Evolutionary conservation across 1,140 invertebrate genomes (phyloP), one percentile per base, ranked within the genome.

Genomic region (Temnothorax longispinosus): DNA sequence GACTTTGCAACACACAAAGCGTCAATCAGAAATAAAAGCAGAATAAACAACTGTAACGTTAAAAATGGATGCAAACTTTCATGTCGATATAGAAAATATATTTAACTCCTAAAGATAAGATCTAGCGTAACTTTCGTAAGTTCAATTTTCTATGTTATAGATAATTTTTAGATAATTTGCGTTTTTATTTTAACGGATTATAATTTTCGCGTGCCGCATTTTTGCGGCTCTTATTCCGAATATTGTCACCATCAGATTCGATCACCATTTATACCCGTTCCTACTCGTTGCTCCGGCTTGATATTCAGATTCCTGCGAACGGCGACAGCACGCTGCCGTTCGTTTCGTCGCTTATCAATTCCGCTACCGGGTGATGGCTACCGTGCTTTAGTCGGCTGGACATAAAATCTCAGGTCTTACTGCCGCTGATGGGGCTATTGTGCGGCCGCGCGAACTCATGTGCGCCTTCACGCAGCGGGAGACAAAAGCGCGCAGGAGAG

Each of bases 271-370:
- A 11, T 62, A 7, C 2, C n/a, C 27, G 15, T n/a, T 32, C 13
- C n/a, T 44, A 21, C 35, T 21, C 41, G 38, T 7, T 44, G 11
- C n/a, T 60, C 2, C n/a, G 13, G 13, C 27, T 13, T 50, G 64
- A 56, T 38, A 81, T 56, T 44, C 13, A 15, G 15, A 76, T 76
- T 60, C 74, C n/a, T 41, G 64, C 60, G 60, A 64, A 35, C 18
- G 50, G 50, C 72, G 35, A 35, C 47, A 7, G 15, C 10, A 18
- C 38, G 41, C 60, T 11, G 21, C 11, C 32, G 56, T 44, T 56
- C 11, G 32, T 67, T 77, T 21, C n/a, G 41, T 38, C 62, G 38
- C 80, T 62, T 74, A 84, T 74, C 69, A 75, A 84, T 84, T 84
- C 69, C 69, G 54, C 82, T 76, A 77, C 74, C 74, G 72, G 27